Base-by-base conservation (phyloP, 2,888 invertebrate genomes). In the Cheilosia pagana region DNA sequence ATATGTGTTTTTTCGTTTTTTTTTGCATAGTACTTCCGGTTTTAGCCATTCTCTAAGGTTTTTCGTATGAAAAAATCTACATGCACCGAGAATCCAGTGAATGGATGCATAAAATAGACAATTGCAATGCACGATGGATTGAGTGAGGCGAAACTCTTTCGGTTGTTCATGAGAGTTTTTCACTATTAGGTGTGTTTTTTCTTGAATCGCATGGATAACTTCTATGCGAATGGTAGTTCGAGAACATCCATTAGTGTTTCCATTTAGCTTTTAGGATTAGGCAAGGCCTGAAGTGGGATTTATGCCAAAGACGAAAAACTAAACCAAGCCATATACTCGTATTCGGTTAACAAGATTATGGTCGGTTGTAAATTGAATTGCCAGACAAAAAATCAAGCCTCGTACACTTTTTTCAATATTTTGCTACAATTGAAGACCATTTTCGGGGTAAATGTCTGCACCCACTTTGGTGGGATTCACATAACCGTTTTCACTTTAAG, bases 81-180 rank as follows among this genome's bases (percentile, higher is more conserved):
- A 50, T 23, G 23, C 8, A 55, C 12, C 55, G 28, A n/a, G 31
- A 16, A 31, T 55, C 28, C 28, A 31, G 31, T 55, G 55, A 28
- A 55, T 55, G 55, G 16, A 55, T 55, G 55, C 55, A 25, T 53
- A n/a, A 53, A 28, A 53, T 16, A n/a, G 53, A 53, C 53, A 53
- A 25, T 25, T n/a, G 23, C 12, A 53, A 53, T n/a, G 53, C 4
- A 50, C 21, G 50, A 8, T 53, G 53, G n/a, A 53, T 25, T 53
- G 25, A 25, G 16, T 21, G 10, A 8, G 10, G 7, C 5, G 21
- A 25, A 21, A 50, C 21, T 14, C 23, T 23, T 23, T 14, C 5
- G 12, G 21, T 14, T 50, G 21, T 50, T 12, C 25, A 23, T 50
- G 12, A 23, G 14, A 25, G 25, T 6, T 12, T 12, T 4, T 50